Percentiles rank a stretch among this genome's conserved stretches.
Evolutionary conservation across 2,797 vertebrate species (phyloP).

Genomic region (Chloroceryle inda): DNA sequence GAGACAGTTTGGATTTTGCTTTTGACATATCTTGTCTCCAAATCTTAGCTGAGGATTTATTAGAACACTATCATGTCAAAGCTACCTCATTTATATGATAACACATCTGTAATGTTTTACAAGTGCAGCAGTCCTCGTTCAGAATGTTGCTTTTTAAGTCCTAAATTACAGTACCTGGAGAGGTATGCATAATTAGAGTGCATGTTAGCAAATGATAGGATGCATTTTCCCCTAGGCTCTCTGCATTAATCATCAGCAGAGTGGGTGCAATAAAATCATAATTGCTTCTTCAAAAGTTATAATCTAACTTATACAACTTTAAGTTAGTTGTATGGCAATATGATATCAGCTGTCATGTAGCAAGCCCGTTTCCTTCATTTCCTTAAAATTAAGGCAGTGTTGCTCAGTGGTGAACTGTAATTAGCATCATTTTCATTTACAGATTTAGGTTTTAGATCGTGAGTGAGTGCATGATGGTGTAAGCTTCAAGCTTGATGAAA

Average conservation of each 20-base stretch:
- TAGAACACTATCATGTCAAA: slow-evolving; percentile 83
- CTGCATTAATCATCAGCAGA: slow-evolving; percentile 87
- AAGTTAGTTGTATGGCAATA: slow-evolving; percentile 76
- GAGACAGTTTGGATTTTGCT: slow-evolving; percentile 83
- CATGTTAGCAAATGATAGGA: slow-evolving; percentile 86
- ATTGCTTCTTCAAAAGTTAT: slow-evolving; percentile 88
- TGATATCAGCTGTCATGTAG: slow-evolving; percentile 15
- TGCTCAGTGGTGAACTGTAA: slow-evolving; percentile 53
- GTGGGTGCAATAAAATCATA: slow-evolving; percentile 87
- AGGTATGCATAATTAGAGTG: slow-evolving; percentile 87
- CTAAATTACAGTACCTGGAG: slow-evolving; percentile 88
- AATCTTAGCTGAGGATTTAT: slow-evolving; percentile 87
- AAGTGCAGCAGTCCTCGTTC: slow-evolving; percentile 82
- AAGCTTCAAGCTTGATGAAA: slow-evolving; percentile 56
- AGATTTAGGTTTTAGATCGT: slow-evolving; percentile 52
- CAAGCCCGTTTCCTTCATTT: slow-evolving; percentile 58
- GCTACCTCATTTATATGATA: slow-evolving; percentile 88
- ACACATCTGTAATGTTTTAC: slow-evolving; percentile 88
- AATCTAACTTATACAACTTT: slow-evolving; percentile 81
- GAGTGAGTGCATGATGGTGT: slow-evolving; percentile 11
- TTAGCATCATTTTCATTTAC: slow-evolving; percentile 72
- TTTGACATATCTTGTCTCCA: slow-evolving; percentile 87
- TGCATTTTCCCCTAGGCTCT: slow-evolving; percentile 82
- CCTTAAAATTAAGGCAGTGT: slow-evolving; percentile 61
- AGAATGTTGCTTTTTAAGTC: slow-evolving; percentile 86